phyloP scores from a whole-genome alignment of 2,797 vertebrate genomes.

The Leptatherina wallacei region DNA sequence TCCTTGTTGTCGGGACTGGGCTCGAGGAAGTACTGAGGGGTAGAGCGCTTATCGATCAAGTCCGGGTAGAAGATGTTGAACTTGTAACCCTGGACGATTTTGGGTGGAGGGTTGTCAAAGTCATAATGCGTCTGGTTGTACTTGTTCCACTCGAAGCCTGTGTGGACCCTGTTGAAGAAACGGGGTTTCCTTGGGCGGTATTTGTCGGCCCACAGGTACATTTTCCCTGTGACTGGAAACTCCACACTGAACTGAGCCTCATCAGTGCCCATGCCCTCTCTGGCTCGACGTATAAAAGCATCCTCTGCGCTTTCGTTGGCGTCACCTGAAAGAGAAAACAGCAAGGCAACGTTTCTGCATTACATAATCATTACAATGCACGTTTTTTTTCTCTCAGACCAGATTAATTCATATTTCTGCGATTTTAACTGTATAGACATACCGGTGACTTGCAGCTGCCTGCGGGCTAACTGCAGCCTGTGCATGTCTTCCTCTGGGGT shows the following conservation, averaged over 20 bases:
- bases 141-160: constrained; percentile 99
- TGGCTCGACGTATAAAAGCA: constrained; percentile 92
- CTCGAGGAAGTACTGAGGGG: constrained; percentile 97
- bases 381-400: neutral
- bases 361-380: neutral
- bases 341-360: neutral
- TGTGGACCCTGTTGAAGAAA: constrained; percentile 99
- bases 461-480: constrained; percentile 88
- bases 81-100: constrained; percentile 99
- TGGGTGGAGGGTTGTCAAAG: constrained; percentile 97
- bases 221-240: constrained; percentile 92
- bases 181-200: constrained; percentile 97
- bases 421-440: neutral
- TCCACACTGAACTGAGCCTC: constrained; percentile 99
- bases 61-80: constrained; percentile 99
- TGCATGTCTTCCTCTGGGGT: constrained; percentile 90
- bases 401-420: neutral
- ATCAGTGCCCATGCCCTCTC: constrained; percentile 94
- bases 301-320: constrained; percentile 94
- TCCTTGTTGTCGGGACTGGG: constrained; percentile 95
- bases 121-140: constrained; percentile 99
- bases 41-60: constrained; percentile 95
- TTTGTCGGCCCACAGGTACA: constrained; percentile 98
- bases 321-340: constrained; percentile 81
- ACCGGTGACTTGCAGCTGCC: constrained; percentile 96